Conservation (phyloP, 2,113 vertebrate species). For the Gyps fulvus region DNA sequence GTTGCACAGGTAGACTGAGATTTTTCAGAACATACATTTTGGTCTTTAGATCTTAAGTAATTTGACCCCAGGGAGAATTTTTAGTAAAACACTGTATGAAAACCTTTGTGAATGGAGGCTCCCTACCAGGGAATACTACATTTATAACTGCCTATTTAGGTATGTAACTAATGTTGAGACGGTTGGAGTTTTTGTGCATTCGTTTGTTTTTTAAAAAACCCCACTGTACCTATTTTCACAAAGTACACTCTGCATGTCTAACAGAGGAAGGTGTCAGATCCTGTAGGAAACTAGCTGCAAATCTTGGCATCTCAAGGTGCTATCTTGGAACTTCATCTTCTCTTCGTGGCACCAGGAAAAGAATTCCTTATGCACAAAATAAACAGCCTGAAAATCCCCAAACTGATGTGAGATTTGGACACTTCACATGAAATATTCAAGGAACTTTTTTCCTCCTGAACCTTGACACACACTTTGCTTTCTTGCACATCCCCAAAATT, state of each 20-base stretch:
- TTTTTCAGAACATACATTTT: not conserved
- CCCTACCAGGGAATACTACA: not conserved
- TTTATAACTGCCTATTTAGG: not conserved
- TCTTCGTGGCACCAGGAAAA: not conserved
- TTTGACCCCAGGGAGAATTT: not conserved
- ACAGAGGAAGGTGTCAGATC: not conserved
- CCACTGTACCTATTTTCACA: not conserved
- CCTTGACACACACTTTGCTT: not conserved
- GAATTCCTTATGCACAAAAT: not conserved
- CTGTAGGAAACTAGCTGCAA: not conserved
- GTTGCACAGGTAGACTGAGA: not conserved
- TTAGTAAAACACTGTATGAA: not conserved
- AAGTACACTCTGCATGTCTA: not conserved
- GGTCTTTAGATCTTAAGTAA: not conserved
- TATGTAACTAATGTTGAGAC: not conserved
- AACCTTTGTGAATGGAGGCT: not conserved
- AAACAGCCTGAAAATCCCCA: not conserved
- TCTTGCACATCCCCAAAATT: not conserved
- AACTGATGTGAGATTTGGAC: not conserved
- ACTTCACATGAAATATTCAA: not conserved
- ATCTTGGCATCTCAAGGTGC: not conserved
- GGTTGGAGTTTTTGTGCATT: not conserved
- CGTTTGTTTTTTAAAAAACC: not conserved
- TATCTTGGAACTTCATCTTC: not conserved
- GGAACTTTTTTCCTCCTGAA: not conserved